Evolutionary conservation across 2,888 invertebrate species (phyloP).

Genomic region (Steinernema hermaphroditum): DNA sequence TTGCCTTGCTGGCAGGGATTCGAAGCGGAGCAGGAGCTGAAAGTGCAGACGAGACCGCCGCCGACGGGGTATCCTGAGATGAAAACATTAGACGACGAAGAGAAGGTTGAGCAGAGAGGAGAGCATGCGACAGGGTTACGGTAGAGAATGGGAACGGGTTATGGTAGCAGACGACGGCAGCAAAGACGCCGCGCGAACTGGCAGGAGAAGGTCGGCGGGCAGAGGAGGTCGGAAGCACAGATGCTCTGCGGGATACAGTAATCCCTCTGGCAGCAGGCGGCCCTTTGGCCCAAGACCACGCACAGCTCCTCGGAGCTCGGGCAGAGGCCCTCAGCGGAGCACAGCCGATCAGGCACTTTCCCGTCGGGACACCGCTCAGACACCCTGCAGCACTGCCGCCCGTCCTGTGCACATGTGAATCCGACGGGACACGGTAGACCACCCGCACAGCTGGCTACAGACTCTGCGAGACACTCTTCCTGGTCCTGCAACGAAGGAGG

Average conservation of each 20-base stretch:
- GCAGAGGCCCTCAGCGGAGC: constrained; percentile 41
- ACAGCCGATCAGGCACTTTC: constrained; percentile 48
- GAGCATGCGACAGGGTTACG: constrained; percentile 10
- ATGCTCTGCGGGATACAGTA: constrained; percentile 4
- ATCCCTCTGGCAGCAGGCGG: constrained; percentile 20
- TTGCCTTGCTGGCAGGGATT: constrained; percentile 62
- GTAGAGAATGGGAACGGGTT: background rate
- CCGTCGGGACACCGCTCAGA: constrained; percentile 49
- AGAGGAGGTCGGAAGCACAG: constrained; percentile 1
- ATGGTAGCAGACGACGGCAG: constrained; percentile 17
- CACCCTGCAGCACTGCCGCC: constrained; percentile 46
- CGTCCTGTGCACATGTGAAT: constrained; percentile 49
- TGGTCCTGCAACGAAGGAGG: background rate
- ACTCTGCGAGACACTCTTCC: background rate
- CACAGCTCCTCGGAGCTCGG: constrained; percentile 51
- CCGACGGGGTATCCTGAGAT: constrained; percentile 13
- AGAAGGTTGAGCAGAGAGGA: constrained; percentile 23
- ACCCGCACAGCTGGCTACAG: constrained; percentile 33
- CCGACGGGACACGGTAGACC: constrained; percentile 47
- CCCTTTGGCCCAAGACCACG: constrained; percentile 31
- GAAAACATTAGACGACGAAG: constrained; percentile 35
- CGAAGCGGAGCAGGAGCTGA: constrained; percentile 59
- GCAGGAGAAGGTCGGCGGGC: constrained; percentile 7
- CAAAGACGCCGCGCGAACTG: constrained; percentile 30
- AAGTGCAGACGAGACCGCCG: constrained; percentile 62